A percentile compares a stretch with the other conserved stretches of the same genome.
Conservation (phyloP, 2,888 invertebrate species). For the Heliconius cydno region DNA sequence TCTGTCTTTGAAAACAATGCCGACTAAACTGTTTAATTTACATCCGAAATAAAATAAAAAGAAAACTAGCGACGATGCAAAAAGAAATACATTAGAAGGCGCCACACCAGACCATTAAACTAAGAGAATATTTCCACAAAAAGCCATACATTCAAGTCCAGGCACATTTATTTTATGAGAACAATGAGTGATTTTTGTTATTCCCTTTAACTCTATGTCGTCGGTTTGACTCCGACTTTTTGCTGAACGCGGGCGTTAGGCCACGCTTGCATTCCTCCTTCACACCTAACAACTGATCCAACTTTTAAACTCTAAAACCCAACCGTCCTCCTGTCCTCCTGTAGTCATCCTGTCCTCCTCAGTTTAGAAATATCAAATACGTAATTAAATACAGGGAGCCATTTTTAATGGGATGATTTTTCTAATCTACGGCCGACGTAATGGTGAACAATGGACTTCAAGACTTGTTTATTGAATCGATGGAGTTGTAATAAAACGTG, state of each 20-base stretch:
- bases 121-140: conserved; percentile 84
- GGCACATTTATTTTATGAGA: conserved; percentile 84
- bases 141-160: conserved; percentile 82
- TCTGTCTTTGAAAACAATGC: conserved; percentile 71
- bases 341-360: background rate
- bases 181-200: conserved; percentile 84
- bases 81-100: conserved; percentile 83
- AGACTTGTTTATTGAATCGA: conserved; percentile 81
- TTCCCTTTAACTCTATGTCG: conserved; percentile 83
- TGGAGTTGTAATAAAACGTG: conserved; percentile 79
- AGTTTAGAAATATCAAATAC: conserved; percentile 6
- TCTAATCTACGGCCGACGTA: conserved; percentile 72
- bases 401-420: conserved; percentile 62
- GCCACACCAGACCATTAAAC: conserved; percentile 84
- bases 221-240: conserved; percentile 80
- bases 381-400: conserved; percentile 49
- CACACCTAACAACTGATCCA: conserved; percentile 50
- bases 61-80: conserved; percentile 67
- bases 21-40: conserved; percentile 80
- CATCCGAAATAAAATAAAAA: conserved; percentile 77
- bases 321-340: background rate
- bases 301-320: conserved; percentile 9
- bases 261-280: conserved; percentile 65
- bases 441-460: conserved; percentile 78
- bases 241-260: conserved; percentile 76